Evolutionary conservation across 1,140 invertebrate genomes (phyloP), one percentile per base, ranked within the genome.

Genomic region (Sminthurides bifidus): DNA sequence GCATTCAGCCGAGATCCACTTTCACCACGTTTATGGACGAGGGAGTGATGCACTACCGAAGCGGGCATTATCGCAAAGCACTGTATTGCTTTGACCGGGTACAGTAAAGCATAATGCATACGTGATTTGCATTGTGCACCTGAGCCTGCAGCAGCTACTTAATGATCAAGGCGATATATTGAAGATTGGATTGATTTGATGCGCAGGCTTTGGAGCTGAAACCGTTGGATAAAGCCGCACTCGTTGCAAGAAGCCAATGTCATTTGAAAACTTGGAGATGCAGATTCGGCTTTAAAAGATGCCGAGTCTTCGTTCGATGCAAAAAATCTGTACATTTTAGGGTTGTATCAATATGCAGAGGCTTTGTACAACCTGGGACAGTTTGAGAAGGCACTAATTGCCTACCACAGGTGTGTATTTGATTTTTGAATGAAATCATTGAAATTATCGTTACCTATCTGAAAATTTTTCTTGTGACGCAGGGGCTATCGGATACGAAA

Each of bases 341-440:
- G 68, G 15, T 33, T 75, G 40, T 70, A 63, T 50, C 68, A 69
- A 60, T 75, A 74, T 65, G 74, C 75, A 26, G 74, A 76, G 58
- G 70, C 72, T 24, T 54, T 74, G 37, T 75, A 74, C 58, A 68
- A 69, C 51, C 61, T 71, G 54, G 74, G 73, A 23, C 68, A 74
- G 53, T 76, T 76, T 69, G 74, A 76, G 67, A 68, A 66, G 27
- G 72, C 74, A 27, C 61, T 75, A 6, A 69, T 75, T 10, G 73
- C 67, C 49, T 76, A 70, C 64, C 73, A 75, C 53, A 61, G 46
- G 46, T 49, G 33, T 35, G n/a, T n/a, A 35, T 10, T 35, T 8
- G n/a, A 35, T 35, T 35, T 35, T n/a, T n/a, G n/a, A n/a, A n/a
- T 35, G 33, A 8, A 35, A 35, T 10, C n/a, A 41, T 41, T 15